A percentile compares a stretch with the other conserved stretches of the same genome.
Conservation (phyloP, 2,113 vertebrate genomes). For the Corythaeola cristata region DNA sequence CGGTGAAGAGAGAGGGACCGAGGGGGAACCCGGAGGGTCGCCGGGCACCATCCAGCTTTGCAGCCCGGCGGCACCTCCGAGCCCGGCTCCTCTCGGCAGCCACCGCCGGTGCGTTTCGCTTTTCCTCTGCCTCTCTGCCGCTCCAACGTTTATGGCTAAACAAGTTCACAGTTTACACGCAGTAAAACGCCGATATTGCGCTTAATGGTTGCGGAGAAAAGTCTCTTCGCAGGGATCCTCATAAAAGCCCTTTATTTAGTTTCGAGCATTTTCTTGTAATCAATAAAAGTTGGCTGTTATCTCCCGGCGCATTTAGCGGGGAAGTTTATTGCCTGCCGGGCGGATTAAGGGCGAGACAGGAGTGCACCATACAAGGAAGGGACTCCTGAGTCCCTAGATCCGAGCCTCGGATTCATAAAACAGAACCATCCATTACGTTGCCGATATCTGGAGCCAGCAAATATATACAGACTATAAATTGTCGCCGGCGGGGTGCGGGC, state of each 20-base stretch:
- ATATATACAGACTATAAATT: constrained; percentile 94
- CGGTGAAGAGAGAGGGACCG: not conserved
- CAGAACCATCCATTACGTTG: constrained; percentile 77
- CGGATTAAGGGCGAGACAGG: constrained; percentile 63
- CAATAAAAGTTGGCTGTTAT: constrained; percentile 72
- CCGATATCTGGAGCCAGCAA: constrained; percentile 90
- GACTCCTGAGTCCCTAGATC: constrained; percentile 68
- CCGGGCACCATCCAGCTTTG: too few relatives aligned
- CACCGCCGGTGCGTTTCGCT: not conserved
- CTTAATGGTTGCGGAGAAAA: constrained; percentile 9
- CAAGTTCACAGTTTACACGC: constrained; percentile 45
- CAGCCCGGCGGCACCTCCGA: not conserved
- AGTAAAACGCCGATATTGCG: constrained; percentile 10
- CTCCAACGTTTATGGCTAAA: constrained; percentile 6
- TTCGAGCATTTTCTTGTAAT: constrained; percentile 60
- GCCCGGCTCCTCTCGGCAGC: not conserved
- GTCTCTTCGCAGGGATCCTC: constrained; percentile 53
- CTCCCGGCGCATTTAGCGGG: constrained; percentile 62
- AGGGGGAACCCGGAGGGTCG: not conserved
- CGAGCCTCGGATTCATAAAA: constrained; percentile 75
- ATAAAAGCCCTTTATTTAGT: constrained; percentile 64
- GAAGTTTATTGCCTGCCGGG: constrained; percentile 64
- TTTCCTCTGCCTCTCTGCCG: not conserved
- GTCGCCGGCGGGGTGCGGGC: constrained; percentile 67
- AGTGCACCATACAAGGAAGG: constrained; percentile 79